phyloP scores from a whole-genome alignment of 2,888 invertebrate genomes.

The Drosophila gaucha region DNA sequence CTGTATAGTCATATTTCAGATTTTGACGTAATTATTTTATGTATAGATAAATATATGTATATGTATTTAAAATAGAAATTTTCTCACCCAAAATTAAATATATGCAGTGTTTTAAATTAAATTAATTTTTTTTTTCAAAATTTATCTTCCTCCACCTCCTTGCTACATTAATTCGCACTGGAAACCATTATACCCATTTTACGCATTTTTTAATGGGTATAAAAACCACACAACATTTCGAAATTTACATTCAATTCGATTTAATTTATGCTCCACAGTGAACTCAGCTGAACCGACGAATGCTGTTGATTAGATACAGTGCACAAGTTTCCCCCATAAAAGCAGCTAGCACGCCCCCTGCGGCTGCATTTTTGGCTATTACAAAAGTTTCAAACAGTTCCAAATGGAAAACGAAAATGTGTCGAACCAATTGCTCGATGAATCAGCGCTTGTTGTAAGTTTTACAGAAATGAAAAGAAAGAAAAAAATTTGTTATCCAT shows the following conservation, averaged over 20 bases:
- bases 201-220: neutral
- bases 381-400: slow-evolving; percentile 36
- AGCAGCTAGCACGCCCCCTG: neutral
- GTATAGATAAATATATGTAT: no score
- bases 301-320: slow-evolving; percentile 54
- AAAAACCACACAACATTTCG: slow-evolving; percentile 56
- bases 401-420: slow-evolving; percentile 2
- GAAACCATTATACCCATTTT: neutral
- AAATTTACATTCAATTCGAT: slow-evolving; percentile 70
- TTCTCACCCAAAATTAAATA: no score
- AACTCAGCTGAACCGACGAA: slow-evolving; percentile 21
- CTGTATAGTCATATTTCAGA: no score
- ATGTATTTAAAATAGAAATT: no score
- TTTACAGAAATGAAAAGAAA: slow-evolving; percentile 18
- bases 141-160: no score
- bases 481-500: slow-evolving; percentile 25
- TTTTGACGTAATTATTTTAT: no score
- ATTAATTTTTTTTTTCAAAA: no score
- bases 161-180: no score
- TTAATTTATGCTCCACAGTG: slow-evolving; percentile 53
- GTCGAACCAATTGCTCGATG: slow-evolving; percentile 38
- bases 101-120: no score
- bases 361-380: slow-evolving; percentile 27
- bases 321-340: slow-evolving; percentile 5
- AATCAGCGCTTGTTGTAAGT: slow-evolving; percentile 52